Conservation (phyloP, 2,797 vertebrate genomes). For the Gorsachius magnificus region DNA sequence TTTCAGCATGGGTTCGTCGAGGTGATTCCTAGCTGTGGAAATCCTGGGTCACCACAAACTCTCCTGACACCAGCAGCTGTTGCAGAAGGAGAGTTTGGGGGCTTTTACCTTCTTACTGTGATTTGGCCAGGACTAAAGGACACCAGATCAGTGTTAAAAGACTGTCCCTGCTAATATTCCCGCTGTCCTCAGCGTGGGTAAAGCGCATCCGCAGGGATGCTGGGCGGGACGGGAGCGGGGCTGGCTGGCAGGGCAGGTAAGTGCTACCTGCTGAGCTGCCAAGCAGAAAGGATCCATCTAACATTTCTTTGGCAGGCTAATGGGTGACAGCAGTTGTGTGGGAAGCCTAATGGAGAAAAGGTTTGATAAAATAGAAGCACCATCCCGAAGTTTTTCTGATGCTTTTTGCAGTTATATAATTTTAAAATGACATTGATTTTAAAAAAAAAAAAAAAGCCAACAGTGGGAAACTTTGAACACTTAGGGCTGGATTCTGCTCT, state of each 20-base stretch:
- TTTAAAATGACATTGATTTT: conserved; percentile 12
- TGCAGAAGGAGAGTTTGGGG: neutral
- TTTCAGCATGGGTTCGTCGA: fast-evolving
- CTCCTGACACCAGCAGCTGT: fast-evolving
- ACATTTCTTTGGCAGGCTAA: conserved; percentile 21
- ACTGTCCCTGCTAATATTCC: neutral
- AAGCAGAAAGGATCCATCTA: neutral
- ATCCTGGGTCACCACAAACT: neutral
- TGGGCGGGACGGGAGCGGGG: fast-evolving
- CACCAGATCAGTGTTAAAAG: fast-evolving
- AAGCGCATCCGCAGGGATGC: fast-evolving
- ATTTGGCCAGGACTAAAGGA: neutral
- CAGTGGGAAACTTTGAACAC: neutral
- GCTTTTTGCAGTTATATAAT: conserved; percentile 55
- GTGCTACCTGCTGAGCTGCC: conserved; percentile 8
- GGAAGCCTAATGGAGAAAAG: conserved; percentile 62
- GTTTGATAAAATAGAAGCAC: conserved; percentile 59
- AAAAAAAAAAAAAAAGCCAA: neutral
- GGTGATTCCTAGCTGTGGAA: neutral
- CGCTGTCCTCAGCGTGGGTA: fast-evolving
- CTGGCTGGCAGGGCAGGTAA: neutral
- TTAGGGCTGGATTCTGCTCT: neutral
- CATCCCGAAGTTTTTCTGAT: conserved; percentile 11
- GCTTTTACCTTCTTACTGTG: neutral
- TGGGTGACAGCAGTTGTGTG: conserved; percentile 64